Evolutionary conservation across 1,140 invertebrate species (phyloP), one percentile per base, ranked within the genome.

Genomic region (Philotrypesis tridentata): DNA sequence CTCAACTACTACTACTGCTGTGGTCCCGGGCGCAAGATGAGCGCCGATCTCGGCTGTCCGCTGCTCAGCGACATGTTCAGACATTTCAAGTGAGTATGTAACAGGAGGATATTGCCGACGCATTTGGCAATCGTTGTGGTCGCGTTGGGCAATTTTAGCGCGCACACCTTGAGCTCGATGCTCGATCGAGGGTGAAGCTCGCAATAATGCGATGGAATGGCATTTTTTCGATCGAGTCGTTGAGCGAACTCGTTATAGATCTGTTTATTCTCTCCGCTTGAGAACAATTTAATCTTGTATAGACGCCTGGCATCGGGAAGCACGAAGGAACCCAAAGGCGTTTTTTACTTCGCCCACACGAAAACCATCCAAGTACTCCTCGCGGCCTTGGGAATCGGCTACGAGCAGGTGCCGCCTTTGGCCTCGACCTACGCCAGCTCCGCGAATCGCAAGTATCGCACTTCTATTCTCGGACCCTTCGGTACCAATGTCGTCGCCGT

Each of bases 401-500:
- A 94, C 60, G 96, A 98, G 88, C 80, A 91, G 0, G 88, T 89
- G 0, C 93, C 93, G 2, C 89, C 97, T 6, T 94, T 92, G 0
- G 94, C 95, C 1, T 93, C 95, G 75, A 96, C 96, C 88, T 97
- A 93, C 87, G 90, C 93, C 85, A 83, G 86, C 31, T 91, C 92
- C 85, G 85, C 83, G 61, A 93, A 89, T 83, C 91, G 97, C 31
- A 91, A 94, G 67, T 98, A 96, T 95, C 93, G 93, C 80, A 94
- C 95, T 0, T 96, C 96, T 0, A 85, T 92, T 6, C 94, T 97
- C 67, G 91, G 93, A 72, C 96, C 97, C 0, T 97, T 97, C 85
- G 95, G 95, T 14, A 93, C 94, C 4, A 98, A 98, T 90, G 86
- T 98, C 1, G 94, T 94, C 63, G 95, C 96, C 33, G 93, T 97